These are phyloP conservation scores for Ageneiosus marmoratus DNA, from an alignment of 2,113 vertebrate genomes.

Conservation along the genomic window DNA sequence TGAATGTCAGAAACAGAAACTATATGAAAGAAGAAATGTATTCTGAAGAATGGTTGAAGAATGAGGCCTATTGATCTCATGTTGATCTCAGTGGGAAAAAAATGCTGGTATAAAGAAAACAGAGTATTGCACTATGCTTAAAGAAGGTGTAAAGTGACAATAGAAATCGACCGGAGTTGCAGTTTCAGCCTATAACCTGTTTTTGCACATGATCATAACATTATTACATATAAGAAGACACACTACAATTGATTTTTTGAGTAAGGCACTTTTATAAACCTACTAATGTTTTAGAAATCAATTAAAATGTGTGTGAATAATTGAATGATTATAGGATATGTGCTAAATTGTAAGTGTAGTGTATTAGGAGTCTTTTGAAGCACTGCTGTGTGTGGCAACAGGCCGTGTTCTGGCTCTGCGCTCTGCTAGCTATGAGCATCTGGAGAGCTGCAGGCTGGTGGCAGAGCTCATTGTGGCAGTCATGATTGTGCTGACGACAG, in stretches of 20 bases:
- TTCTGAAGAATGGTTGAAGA: too few species aligned
- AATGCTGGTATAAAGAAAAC: background rate
- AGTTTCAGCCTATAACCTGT: background rate
- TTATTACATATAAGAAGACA: background rate
- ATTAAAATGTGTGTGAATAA: background rate
- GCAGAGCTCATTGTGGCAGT: conserved; percentile 68
- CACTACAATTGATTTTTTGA: background rate
- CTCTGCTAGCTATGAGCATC: conserved; percentile 58
- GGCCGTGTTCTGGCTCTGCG: conserved; percentile 52
- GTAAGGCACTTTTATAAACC: background rate
- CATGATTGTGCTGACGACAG: conserved; percentile 75
- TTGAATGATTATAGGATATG: conserved; percentile 9
- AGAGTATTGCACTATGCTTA: background rate
- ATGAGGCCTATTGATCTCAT: background rate
- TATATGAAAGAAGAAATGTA: too few species aligned
- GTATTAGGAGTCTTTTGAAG: conserved; percentile 55
- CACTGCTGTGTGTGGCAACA: conserved; percentile 52
- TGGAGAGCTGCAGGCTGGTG: conserved; percentile 67
- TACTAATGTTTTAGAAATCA: background rate
- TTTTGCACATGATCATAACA: background rate
- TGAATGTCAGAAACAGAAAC: too few species aligned
- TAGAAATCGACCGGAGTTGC: background rate
- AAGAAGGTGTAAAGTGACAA: background rate
- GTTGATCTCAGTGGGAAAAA: background rate
- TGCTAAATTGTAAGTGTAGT: conserved; percentile 47